These are phyloP conservation scores for Astyanax mexicanus DNA, from an alignment of 2,797 vertebrate species.

Conservation along the genomic window DNA sequence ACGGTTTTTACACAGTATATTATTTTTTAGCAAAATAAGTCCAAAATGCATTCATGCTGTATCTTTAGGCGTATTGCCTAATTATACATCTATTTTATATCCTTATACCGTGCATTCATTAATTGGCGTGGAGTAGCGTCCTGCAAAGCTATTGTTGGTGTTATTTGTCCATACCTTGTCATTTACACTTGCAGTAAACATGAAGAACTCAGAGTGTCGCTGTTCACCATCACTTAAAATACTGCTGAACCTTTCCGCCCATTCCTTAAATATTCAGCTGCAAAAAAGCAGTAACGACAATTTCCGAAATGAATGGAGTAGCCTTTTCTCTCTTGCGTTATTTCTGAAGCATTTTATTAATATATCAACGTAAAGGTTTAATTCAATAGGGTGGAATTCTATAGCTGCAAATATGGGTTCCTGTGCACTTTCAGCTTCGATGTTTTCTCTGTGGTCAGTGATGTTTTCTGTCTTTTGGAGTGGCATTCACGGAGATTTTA, in stretches of 20 bases:
- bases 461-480: not conserved
- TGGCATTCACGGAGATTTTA: conserved; percentile 20
- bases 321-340: not conserved
- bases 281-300: not conserved
- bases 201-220: conserved; percentile 33
- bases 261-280: not conserved
- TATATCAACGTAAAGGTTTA: not conserved
- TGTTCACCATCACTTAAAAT: conserved; percentile 10
- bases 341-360: not conserved
- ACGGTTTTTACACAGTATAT: too few relatives aligned
- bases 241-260: conserved; percentile 6
- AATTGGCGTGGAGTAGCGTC: too few relatives aligned
- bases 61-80: too few relatives aligned
- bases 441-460: not conserved
- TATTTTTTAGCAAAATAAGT: too few relatives aligned
- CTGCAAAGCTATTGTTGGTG: too few relatives aligned
- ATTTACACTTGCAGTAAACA: not conserved
- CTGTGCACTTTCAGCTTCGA: not conserved
- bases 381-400: too few relatives aligned
- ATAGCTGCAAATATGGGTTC: not conserved
- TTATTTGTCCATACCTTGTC: too few relatives aligned
- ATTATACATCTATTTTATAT: too few relatives aligned
- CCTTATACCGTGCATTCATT: too few relatives aligned
- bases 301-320: not conserved
- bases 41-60: too few relatives aligned